phyloP scores from a whole-genome alignment of 1,140 invertebrate species.

The Drosophila seguyi region DNA sequence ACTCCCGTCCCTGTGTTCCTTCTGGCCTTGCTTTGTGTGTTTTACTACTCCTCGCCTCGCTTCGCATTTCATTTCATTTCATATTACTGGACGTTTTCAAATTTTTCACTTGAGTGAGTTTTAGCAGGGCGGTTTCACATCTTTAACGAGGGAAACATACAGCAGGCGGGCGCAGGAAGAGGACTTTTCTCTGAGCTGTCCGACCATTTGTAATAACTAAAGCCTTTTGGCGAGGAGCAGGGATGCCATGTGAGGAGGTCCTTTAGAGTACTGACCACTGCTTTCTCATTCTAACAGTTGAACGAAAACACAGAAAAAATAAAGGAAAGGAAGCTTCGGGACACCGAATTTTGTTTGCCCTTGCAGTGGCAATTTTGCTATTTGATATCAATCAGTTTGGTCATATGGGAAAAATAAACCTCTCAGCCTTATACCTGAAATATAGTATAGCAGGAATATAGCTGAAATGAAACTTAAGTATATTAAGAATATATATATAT shows the following conservation, averaged over 20 bases:
- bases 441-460: no score
- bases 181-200: constrained; percentile 25
- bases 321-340: background rate
- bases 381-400: background rate
- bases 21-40: constrained; percentile 17
- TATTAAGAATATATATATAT: no score
- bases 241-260: constrained; percentile 44
- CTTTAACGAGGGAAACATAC: constrained; percentile 52
- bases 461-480: no score
- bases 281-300: constrained; percentile 3
- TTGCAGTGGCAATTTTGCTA: background rate
- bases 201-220: constrained; percentile 73
- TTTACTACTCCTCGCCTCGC: constrained; percentile 21
- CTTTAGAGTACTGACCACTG: constrained; percentile 23
- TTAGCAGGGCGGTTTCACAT: constrained; percentile 66
- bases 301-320: constrained; percentile 13
- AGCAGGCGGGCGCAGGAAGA: constrained; percentile 1
- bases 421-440: no score
- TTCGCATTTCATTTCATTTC: constrained; percentile 56
- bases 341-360: background rate
- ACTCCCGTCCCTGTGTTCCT: constrained; percentile 9
- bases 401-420: no score
- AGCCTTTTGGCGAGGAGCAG: constrained; percentile 30
- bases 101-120: constrained; percentile 76
- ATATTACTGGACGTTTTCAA: constrained; percentile 80